Evolutionary conservation across 2,113 vertebrate genomes (phyloP).

Genomic region (Barnardius zonarius): DNA sequence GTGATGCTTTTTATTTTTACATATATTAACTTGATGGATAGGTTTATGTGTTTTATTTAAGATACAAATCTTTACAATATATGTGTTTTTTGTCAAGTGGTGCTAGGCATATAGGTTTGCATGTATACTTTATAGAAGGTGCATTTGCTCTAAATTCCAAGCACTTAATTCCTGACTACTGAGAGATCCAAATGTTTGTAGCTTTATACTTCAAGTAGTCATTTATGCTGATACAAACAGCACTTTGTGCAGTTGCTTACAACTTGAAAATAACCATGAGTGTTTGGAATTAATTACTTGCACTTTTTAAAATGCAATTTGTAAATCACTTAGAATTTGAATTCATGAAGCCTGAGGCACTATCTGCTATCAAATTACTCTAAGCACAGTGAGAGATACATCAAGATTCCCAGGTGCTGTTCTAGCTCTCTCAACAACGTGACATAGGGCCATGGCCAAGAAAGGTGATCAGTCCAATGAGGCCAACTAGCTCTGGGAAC

Average conservation of each 20-base stretch:
- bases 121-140: background rate
- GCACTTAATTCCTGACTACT: background rate
- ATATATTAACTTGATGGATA: background rate
- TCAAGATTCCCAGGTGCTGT: background rate
- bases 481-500: accelerated
- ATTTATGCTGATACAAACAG: constrained; percentile 41
- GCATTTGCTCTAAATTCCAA: background rate
- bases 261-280: constrained; percentile 45
- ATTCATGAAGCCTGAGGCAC: background rate
- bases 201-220: constrained; percentile 34
- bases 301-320: constrained; percentile 34
- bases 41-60: background rate
- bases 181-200: constrained; percentile 41
- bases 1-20: background rate
- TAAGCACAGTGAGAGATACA: background rate
- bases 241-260: constrained; percentile 27
- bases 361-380: background rate
- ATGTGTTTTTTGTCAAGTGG: background rate
- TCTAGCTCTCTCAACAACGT: background rate
- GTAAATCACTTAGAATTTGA: constrained; percentile 22
- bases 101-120: background rate
- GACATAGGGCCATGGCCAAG: background rate
- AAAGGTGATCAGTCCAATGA: accelerated
- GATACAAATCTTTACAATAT: background rate
- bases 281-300: constrained; percentile 54